phyloP scores from a whole-genome alignment of 2,888 invertebrate species.

The Morinoia aosen region DNA sequence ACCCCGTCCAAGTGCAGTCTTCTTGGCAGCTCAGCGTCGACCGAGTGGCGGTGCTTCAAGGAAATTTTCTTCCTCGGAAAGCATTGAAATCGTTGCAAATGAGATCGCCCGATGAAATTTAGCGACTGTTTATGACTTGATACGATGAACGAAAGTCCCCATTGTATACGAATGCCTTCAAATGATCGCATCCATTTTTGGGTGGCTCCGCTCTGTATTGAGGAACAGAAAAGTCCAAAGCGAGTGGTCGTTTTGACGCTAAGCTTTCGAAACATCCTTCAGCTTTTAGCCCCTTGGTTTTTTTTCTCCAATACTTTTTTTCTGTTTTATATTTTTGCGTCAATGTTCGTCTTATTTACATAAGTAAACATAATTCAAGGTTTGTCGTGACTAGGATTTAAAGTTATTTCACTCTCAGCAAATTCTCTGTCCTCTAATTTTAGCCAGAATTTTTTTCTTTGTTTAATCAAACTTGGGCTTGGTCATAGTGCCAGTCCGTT shows the following conservation, averaged over 20 bases:
- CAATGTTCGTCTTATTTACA: background rate
- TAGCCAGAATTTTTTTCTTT: background rate
- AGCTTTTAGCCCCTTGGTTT: background rate
- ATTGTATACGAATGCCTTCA: conserved; percentile 31
- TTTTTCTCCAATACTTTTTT: background rate
- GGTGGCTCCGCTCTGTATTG: background rate
- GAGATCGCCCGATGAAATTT: conserved; percentile 48
- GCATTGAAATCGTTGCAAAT: conserved; percentile 47
- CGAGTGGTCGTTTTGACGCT: background rate
- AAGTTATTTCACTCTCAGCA: background rate
- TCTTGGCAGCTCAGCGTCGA: background rate
- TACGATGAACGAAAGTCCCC: conserved; percentile 29
- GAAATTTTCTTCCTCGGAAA: conserved; percentile 21
- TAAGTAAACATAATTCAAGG: background rate
- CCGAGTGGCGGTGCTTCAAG: conserved; percentile 9
- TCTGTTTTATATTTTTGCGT: background rate
- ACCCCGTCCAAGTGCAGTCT: background rate
- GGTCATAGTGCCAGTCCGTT: background rate
- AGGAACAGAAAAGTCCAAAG: background rate
- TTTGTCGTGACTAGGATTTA: background rate
- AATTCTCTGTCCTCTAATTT: background rate
- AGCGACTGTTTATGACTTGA: conserved; percentile 50
- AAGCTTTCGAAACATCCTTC: background rate
- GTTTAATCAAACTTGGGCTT: background rate
- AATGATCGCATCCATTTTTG: conserved; percentile 43